Evolutionary conservation across 2,888 invertebrate species (phyloP), one percentile per base, ranked within the genome.

Genomic region (Cataglyphis livida): DNA sequence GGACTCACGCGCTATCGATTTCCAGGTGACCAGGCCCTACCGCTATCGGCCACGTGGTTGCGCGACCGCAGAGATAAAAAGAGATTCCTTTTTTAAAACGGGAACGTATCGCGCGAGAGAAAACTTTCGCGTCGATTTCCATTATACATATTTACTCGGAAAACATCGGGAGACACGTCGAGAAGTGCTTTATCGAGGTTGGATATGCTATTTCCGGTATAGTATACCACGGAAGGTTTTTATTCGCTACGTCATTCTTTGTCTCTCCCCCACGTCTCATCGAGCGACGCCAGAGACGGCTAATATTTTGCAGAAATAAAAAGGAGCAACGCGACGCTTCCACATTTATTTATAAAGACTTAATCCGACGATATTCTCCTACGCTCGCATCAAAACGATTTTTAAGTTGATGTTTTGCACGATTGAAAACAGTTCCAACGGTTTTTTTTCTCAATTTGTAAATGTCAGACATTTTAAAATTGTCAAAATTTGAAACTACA

Each of bases 21-120:
- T 59, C 70, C 57, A 59, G 64, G 54, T 15, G 25, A 76, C 38
- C 65, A 51, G 59, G 9, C 44, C 70, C 66, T 79, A 79, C 70
- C 78, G 59, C 59, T 70, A 78, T 78, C 78, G 5, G 78, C 70
- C 78, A 79, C 78, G 78, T 79, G 70, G 57, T 68, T 68, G 44
- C 44, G 61, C 44, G 25, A 21, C n/a, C n/a, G 21, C 3, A 59
- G 54, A 76, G 78, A 79, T 59, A 79, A 79, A 79, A 68, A 59
- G 32, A 32, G 35, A 79, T 70, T 68, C 78, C 68, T 68, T 57
- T 44, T 68, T 57, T 44, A 35, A 28, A 76, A 59, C 41, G 41
- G 41, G 18, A 57, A 78, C 54, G 21, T n/a, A 15, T 32, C 41
- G 57, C 59, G 41, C 32, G 51, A 57, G 41, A 68, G 25, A 28